These are phyloP conservation scores for Protophormia terraenovae DNA, from an alignment of 2,888 invertebrate genomes.

Conservation along the genomic window DNA sequence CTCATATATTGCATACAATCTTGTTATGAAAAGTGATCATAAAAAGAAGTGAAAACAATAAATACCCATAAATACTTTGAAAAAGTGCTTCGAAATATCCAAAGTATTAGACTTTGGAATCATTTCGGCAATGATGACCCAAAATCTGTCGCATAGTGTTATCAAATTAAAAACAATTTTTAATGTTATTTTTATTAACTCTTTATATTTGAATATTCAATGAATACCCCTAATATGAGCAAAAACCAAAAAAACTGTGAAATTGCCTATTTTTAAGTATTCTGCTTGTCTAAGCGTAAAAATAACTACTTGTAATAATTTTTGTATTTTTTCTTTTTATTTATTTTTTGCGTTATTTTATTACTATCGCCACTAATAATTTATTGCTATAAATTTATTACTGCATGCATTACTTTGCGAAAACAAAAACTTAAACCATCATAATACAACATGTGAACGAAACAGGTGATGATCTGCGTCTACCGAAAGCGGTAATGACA, in stretches of 20 bases:
- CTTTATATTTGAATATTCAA: too few species aligned
- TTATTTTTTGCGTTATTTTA: conserved; percentile 34
- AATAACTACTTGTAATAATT: conserved; percentile 10
- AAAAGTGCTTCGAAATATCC: too few species aligned
- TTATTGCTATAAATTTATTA: conserved; percentile 30
- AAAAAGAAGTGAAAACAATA: too few species aligned
- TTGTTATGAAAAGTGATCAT: too few species aligned
- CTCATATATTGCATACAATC: too few species aligned
- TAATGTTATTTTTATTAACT: too few species aligned
- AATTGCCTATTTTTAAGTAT: background rate
- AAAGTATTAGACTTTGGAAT: too few species aligned
- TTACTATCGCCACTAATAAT: conserved; percentile 6
- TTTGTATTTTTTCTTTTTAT: background rate
- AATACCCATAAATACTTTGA: too few species aligned
- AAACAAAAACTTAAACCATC: background rate
- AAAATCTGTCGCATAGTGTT: too few species aligned
- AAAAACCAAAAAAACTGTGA: conserved; percentile 20
- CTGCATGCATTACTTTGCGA: conserved; percentile 28
- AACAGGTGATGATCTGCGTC: conserved; percentile 78
- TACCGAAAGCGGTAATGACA: conserved; percentile 79
- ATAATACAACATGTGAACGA: conserved; percentile 7
- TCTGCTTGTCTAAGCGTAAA: background rate
- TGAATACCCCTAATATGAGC: background rate
- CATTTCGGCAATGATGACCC: too few species aligned
- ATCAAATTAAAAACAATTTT: too few species aligned